Evolutionary conservation across 92 coral and sea anemone genomes (phyloP).

Genomic region (Muricea muricata): DNA sequence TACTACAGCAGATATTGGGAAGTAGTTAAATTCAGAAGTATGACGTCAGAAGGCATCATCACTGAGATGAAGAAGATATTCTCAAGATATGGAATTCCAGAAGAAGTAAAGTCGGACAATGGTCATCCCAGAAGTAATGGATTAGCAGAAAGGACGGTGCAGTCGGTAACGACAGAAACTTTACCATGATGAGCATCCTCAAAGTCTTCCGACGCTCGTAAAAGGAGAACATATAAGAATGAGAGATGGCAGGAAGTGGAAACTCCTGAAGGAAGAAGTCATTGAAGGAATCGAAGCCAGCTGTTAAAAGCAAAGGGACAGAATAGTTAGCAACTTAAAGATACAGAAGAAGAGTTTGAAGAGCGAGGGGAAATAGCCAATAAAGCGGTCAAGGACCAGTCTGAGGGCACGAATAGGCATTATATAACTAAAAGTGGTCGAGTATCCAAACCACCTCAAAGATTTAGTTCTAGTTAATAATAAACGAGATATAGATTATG

Average conservation of each 20-base stretch:
- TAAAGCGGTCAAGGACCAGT: not conserved
- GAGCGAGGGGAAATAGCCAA: not conserved
- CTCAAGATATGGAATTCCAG: no score
- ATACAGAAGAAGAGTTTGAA: not conserved
- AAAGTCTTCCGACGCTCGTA: slow-evolving; percentile 48
- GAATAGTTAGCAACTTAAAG: not conserved
- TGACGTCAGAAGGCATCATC: no score
- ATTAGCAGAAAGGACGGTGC: slow-evolving; percentile 42
- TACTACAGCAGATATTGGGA: no score
- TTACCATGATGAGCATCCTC: slow-evolving; percentile 54
- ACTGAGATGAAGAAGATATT: no score
- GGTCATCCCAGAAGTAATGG: slow-evolving; percentile 68
- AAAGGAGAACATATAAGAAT: not conserved
- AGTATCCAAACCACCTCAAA: no score
- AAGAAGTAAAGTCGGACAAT: no score
- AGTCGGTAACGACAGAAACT: slow-evolving; percentile 39
- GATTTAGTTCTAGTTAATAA: no score
- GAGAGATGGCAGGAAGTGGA: slow-evolving; percentile 51
- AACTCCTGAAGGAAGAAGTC: slow-evolving; percentile 67
- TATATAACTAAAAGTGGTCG: slow-evolving; percentile 12
- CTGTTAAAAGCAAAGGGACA: not conserved
- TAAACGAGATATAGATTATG: no score
- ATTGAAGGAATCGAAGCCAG: slow-evolving; percentile 50
- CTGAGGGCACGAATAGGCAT: not conserved
- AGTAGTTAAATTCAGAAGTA: no score